Base-by-base conservation (phyloP, 2,113 vertebrate genomes). In the Misgurnus mizolepis region DNA sequence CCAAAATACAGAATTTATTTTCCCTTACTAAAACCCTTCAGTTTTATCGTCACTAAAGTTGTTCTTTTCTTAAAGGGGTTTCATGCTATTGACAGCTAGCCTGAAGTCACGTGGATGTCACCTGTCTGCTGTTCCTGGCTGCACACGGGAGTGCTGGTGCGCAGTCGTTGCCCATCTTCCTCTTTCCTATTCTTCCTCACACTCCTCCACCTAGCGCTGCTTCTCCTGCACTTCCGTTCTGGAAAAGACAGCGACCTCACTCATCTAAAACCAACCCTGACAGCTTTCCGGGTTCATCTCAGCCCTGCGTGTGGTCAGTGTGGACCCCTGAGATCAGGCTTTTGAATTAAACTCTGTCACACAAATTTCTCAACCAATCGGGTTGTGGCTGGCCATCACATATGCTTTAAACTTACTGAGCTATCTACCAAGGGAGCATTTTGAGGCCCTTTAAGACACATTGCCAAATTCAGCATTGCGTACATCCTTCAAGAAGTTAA, bases 181-280 rank as follows among this genome's bases (percentile, higher is more conserved):
- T 82, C 80, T 86, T 83, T 73, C 80, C 85, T 68, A 12, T 47
- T 68, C 53, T 86, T 89, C 45, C 27, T 87, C 81, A 77, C 76
- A 68, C 80, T 78, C 41, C 82, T 77, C 76, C 80, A 43, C 83
- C 74, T 89, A 82, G 75, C 67, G 55, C 70, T 88, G 68, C 77
- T n/a, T 72, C 76, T 62, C 83, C 45, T 71, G 87, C 80, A 41
- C 85, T 43, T 84, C 85, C 77, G 71, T 56, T 84, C 85, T 89
- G 86, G 18, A 84, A 90, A 71, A 56, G 53, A 87, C 18, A 84
- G 27, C 9, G 45, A 14, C 71, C 76, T 66, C 50, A 78, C 49
- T 78, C 40, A 61, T 22, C 39, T 79, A 17, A 75, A 41, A 83
- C 82, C 0, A 0, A 75, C 81, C 84, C 60, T 67, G 62, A 34